These are phyloP conservation scores for Phenganax marumi DNA, from an alignment of 92 coral and sea anemone genomes.

Conservation along the genomic window DNA sequence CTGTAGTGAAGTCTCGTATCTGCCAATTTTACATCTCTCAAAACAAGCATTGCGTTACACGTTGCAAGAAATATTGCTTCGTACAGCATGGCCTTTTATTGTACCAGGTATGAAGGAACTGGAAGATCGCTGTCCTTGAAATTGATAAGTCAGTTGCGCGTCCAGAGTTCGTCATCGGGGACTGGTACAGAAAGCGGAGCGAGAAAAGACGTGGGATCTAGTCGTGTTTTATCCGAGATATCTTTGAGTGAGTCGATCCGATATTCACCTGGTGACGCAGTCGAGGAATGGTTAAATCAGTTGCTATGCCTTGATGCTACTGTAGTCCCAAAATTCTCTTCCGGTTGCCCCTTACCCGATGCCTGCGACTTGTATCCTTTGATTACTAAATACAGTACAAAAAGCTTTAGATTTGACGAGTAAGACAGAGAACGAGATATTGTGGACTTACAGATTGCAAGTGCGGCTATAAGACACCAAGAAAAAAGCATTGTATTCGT, in stretches of 20 bases:
- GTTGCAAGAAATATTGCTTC: too few species aligned
- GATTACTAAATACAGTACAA: background rate
- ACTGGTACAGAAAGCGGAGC: constrained; percentile 49
- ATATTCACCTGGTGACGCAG: constrained; percentile 83
- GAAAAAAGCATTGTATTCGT: too few species aligned
- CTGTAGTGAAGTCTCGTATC: background rate
- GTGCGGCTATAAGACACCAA: too few species aligned
- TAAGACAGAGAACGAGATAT: too few species aligned
- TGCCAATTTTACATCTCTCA: background rate
- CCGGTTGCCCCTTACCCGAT: constrained; percentile 95
- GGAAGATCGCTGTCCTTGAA: constrained; percentile 90
- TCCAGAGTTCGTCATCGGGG: constrained; percentile 69
- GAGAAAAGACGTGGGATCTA: constrained; percentile 54
- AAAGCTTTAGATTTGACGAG: too few species aligned
- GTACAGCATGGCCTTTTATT: too few species aligned
- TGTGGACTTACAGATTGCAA: too few species aligned
- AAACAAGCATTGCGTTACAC: too few species aligned
- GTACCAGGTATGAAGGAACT: constrained; percentile 87
- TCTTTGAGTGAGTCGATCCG: constrained; percentile 88
- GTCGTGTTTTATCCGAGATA: constrained; percentile 78
- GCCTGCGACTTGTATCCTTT: constrained; percentile 96
- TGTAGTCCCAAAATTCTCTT: constrained; percentile 67
- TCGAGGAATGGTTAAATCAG: constrained; percentile 84
- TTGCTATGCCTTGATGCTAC: constrained; percentile 93
- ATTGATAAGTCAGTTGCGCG: constrained; percentile 82